phyloP scores from a whole-genome alignment of 2,113 vertebrate species.

The Scytalopus superciliaris region DNA sequence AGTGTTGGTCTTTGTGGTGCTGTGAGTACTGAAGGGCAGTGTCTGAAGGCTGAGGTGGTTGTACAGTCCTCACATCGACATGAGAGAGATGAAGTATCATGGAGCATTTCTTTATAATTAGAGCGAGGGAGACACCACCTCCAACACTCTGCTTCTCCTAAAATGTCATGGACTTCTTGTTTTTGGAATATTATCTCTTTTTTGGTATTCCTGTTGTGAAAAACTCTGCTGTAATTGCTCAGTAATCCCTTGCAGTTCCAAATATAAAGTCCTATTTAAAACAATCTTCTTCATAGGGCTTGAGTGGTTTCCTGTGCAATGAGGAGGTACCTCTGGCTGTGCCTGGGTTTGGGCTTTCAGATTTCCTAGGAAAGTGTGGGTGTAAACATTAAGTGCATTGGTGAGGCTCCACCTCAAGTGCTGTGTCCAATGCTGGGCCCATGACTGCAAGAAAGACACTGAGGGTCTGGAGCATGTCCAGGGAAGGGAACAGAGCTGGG shows the following conservation, averaged over 20 bases:
- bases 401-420: background rate
- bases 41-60: background rate
- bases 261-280: background rate
- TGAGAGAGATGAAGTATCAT: background rate
- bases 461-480: background rate
- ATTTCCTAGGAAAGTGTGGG: background rate
- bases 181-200: background rate
- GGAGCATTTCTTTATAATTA: background rate
- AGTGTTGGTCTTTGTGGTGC: background rate
- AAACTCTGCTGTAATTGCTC: background rate
- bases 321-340: background rate
- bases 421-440: background rate
- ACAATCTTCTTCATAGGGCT: background rate
- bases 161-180: background rate
- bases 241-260: background rate
- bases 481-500: background rate
- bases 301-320: background rate
- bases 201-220: background rate
- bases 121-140: background rate
- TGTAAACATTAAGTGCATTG: background rate
- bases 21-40: background rate
- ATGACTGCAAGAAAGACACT: rapidly evolving
- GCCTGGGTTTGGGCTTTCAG: background rate
- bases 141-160: background rate
- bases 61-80: background rate